Conservation (phyloP, 2,888 invertebrate genomes). For the Oegoconia quadripuncta region DNA sequence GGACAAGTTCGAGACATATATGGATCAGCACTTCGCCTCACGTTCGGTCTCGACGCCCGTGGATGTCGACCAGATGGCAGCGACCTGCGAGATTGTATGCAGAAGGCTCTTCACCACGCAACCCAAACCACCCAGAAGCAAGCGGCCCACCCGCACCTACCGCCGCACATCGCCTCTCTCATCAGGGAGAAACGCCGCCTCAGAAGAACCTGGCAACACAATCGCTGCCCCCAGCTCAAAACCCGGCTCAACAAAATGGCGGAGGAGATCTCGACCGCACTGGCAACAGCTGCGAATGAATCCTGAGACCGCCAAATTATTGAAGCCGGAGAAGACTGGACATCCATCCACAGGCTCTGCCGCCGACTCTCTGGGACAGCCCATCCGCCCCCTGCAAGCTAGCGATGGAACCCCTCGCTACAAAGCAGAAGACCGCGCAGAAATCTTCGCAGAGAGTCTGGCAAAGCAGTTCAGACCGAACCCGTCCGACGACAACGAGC, state of each 20-base stretch:
- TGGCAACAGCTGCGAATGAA: no score
- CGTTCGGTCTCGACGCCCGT: neutral
- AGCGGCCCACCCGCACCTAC: neutral
- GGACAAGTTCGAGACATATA: neutral
- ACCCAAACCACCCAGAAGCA: neutral
- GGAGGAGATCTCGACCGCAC: no score
- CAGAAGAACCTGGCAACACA: constrained; percentile 6
- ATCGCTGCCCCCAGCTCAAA: no score
- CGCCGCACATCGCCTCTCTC: neutral
- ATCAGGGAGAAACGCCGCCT: constrained; percentile 4
- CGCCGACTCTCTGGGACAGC: neutral
- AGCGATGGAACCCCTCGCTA: neutral
- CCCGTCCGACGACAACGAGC: no score
- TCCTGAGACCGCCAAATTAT: no score
- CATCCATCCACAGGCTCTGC: constrained; percentile 3
- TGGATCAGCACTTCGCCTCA: neutral
- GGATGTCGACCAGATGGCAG: constrained; percentile 3
- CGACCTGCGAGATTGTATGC: neutral
- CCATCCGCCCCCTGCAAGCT: constrained; percentile 2
- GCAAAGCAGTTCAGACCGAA: constrained; percentile 10
- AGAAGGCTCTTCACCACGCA: neutral
- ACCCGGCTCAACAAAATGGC: no score
- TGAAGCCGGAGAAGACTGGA: neutral
- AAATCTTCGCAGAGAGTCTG: constrained; percentile 7
- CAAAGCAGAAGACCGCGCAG: constrained; percentile 10